phyloP scores from a whole-genome alignment of 1,140 invertebrate genomes.

The Drosophila tristis region DNA sequence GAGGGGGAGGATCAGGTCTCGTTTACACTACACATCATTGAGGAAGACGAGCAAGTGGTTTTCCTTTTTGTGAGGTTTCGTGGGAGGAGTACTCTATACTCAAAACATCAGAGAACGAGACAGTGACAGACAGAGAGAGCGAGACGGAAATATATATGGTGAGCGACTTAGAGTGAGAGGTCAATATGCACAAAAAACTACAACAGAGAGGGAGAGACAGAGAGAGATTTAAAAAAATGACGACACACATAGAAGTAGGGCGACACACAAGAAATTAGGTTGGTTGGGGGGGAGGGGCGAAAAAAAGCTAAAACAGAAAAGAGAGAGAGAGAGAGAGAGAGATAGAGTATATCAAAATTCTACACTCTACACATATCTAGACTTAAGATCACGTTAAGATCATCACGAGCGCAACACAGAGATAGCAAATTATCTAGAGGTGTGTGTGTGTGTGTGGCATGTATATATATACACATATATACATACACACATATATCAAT shows the following conservation, averaged over 20 bases:
- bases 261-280: conserved; percentile 46
- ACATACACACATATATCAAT: conserved; percentile 21
- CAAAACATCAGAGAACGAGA: conserved; percentile 1
- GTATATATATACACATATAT: conserved; percentile 29
- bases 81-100: neutral
- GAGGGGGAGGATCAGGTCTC: too few relatives aligned
- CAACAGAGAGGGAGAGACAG: conserved; percentile 40
- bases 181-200: conserved; percentile 30
- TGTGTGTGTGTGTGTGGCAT: conserved; percentile 28
- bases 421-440: conserved; percentile 63
- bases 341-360: conserved; percentile 34
- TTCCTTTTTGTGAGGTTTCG: conserved; percentile 16
- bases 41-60: conserved; percentile 24
- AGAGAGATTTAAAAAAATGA: conserved; percentile 60
- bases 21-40: conserved; percentile 19
- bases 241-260: conserved; percentile 44
- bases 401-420: conserved; percentile 80
- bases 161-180: conserved; percentile 13
- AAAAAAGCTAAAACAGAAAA: neutral
- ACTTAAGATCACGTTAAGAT: conserved; percentile 80
- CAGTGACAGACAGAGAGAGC: conserved; percentile 24
- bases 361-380: conserved; percentile 78
- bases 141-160: conserved; percentile 5
- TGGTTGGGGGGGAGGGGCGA: too few relatives aligned
- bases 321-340: conserved; percentile 23